phyloP scores from a whole-genome alignment of 2,888 invertebrate species.

The Dugesia japonica region DNA sequence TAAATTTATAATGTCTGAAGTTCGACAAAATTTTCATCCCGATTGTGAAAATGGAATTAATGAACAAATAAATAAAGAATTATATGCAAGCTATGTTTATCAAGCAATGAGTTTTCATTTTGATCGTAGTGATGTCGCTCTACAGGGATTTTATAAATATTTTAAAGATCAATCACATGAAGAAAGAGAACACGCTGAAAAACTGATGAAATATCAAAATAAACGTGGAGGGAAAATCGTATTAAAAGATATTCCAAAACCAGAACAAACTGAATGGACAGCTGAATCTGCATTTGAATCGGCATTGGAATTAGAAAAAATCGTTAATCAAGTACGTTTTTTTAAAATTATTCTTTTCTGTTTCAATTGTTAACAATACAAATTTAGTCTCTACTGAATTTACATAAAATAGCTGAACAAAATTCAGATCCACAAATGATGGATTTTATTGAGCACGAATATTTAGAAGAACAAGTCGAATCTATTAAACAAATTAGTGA shows the following conservation, averaged over 20 bases:
- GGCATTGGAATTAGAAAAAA: slow-evolving; percentile 62
- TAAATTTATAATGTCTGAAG: background rate
- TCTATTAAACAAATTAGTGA: slow-evolving; percentile 57
- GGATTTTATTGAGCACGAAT: slow-evolving; percentile 61
- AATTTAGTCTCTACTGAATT: slow-evolving; percentile 53
- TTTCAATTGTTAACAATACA: no score
- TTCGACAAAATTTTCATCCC: background rate
- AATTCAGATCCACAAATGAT: slow-evolving; percentile 58
- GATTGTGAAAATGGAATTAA: slow-evolving; percentile 16
- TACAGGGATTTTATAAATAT: background rate
- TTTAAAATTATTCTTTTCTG: no score
- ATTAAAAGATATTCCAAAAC: slow-evolving; percentile 53
- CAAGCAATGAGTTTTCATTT: slow-evolving; percentile 8
- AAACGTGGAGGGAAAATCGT: slow-evolving; percentile 62
- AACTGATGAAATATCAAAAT: slow-evolving; percentile 52
- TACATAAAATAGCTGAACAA: slow-evolving; percentile 55
- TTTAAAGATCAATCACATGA: slow-evolving; percentile 23
- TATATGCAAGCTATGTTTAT: slow-evolving; percentile 23
- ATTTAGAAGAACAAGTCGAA: slow-evolving; percentile 49
- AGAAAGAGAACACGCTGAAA: slow-evolving; percentile 24
- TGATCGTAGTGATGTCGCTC: background rate
- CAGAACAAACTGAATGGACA: slow-evolving; percentile 56
- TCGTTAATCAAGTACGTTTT: slow-evolving; percentile 58
- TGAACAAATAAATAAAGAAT: slow-evolving; percentile 2
- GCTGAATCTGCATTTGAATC: slow-evolving; percentile 59